A percentile compares a stretch with the other conserved stretches of the same genome.
Conservation (phyloP, 1,140 invertebrate genomes). For the Drosophila suzukii region DNA sequence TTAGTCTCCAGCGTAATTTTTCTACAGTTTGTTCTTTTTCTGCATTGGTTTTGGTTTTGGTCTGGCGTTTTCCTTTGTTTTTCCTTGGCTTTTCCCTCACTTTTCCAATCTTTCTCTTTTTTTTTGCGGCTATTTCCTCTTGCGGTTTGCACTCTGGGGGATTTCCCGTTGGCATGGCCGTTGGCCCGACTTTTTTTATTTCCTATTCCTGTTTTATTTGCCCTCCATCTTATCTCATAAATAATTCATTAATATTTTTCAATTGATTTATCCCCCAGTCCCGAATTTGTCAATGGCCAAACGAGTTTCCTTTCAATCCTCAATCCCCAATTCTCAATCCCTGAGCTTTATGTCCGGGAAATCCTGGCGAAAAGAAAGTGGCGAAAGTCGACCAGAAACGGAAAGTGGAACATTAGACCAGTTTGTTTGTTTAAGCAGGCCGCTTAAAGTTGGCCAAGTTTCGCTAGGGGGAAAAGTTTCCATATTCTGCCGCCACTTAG, state of each 20-base stretch:
- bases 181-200: constrained; percentile 22
- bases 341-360: constrained; percentile 26
- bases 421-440: constrained; percentile 55
- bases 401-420: constrained; percentile 56
- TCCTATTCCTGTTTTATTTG: constrained; percentile 19
- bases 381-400: not conserved
- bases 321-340: constrained; percentile 6
- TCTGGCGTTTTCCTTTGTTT: constrained; percentile 17
- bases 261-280: constrained; percentile 67
- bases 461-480: constrained; percentile 12
- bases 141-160: constrained; percentile 24
- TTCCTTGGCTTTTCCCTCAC: not conserved
- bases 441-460: constrained; percentile 54
- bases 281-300: constrained; percentile 60
- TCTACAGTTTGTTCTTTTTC: constrained; percentile 57
- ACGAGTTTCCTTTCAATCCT: constrained; percentile 36
- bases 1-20: constrained; percentile 75
- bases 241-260: constrained; percentile 78
- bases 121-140: constrained; percentile 37
- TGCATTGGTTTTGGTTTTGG: constrained; percentile 23
- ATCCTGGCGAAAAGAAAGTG: constrained; percentile 41
- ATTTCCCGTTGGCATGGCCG: constrained; percentile 25
- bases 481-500: constrained; percentile 15
- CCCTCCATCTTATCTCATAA: constrained; percentile 57
- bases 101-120: not conserved